Percentiles rank a stretch among this genome's conserved stretches.
Conservation (phyloP, 2,797 vertebrate species). For the Sardinella longiceps region DNA sequence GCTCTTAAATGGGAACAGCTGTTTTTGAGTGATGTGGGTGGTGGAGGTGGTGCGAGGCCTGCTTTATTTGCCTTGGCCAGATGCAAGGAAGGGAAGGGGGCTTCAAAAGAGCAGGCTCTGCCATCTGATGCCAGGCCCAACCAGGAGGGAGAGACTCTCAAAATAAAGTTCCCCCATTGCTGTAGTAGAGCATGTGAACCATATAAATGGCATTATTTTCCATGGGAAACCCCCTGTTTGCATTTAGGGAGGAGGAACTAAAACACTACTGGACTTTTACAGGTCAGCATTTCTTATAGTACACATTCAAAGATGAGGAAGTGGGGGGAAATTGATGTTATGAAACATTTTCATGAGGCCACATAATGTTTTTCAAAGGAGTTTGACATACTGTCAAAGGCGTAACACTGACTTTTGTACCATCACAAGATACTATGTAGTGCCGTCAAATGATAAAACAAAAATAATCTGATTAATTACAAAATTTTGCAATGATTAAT, state of each 20-base stretch:
- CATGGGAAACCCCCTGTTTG: slow-evolving; percentile 62
- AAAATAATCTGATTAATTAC: too few relatives aligned
- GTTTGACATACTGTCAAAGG: background rate
- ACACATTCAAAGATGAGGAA: slow-evolving; percentile 52
- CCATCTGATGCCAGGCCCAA: slow-evolving; percentile 80
- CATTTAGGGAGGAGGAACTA: slow-evolving; percentile 44
- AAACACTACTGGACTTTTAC: slow-evolving; percentile 62
- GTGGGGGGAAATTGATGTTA: slow-evolving; percentile 1
- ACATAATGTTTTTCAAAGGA: background rate
- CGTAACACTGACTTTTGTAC: background rate
- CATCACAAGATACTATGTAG: too few relatives aligned
- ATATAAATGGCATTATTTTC: slow-evolving; percentile 56
- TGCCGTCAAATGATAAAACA: too few relatives aligned
- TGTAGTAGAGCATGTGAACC: slow-evolving; percentile 78
- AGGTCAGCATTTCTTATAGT: slow-evolving; percentile 66
- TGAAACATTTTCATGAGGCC: background rate
- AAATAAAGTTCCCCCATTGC: slow-evolving; percentile 84
- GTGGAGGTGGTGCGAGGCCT: slow-evolving; percentile 78
- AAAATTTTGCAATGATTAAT: too few relatives aligned
- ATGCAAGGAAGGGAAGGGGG: slow-evolving; percentile 75
- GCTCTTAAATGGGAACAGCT: slow-evolving; percentile 92
- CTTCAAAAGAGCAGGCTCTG: slow-evolving; percentile 77
- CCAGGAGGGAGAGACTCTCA: slow-evolving; percentile 54
- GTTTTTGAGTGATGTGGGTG: slow-evolving; percentile 88
- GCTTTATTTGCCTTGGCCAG: slow-evolving; percentile 87